Conservation (phyloP, 2,113 vertebrate species). For the Delphinus delphis region DNA sequence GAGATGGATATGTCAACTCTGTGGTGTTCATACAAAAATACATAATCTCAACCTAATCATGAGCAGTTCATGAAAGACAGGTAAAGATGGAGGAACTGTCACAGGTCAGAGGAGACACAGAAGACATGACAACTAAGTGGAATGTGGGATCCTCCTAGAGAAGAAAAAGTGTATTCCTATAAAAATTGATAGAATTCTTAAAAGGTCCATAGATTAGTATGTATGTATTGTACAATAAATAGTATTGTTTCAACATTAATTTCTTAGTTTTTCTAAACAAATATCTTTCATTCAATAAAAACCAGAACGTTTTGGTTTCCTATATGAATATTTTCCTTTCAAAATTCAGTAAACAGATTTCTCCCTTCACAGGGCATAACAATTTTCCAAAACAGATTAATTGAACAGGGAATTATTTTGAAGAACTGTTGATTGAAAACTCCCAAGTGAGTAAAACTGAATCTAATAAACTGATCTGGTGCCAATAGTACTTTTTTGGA, state of each 20-base stretch:
- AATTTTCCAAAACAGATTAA: conserved; percentile 27
- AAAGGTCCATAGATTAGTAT: not conserved
- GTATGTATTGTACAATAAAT: not conserved
- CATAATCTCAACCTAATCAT: not conserved
- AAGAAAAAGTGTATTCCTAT: not conserved
- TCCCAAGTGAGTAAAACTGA: not conserved
- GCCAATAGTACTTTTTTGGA: conserved; percentile 6
- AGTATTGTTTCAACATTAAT: not conserved
- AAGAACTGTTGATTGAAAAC: not conserved
- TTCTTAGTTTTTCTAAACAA: not conserved
- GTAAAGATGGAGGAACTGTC: not conserved
- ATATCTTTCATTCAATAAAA: not conserved
- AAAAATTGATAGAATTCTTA: not conserved
- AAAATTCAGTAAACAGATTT: not conserved
- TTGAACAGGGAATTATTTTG: not conserved
- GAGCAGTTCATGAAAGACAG: not conserved
- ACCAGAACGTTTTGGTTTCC: not conserved
- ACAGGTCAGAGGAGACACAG: not conserved
- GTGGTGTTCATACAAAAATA: not conserved
- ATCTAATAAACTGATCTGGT: not conserved
- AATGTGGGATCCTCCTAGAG: not conserved
- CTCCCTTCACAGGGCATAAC: not conserved
- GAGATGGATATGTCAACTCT: not conserved
- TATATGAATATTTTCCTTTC: not conserved
- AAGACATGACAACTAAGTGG: not conserved